Conservation (phyloP, 2,797 vertebrate species). For the Falco novaeseelandiae region DNA sequence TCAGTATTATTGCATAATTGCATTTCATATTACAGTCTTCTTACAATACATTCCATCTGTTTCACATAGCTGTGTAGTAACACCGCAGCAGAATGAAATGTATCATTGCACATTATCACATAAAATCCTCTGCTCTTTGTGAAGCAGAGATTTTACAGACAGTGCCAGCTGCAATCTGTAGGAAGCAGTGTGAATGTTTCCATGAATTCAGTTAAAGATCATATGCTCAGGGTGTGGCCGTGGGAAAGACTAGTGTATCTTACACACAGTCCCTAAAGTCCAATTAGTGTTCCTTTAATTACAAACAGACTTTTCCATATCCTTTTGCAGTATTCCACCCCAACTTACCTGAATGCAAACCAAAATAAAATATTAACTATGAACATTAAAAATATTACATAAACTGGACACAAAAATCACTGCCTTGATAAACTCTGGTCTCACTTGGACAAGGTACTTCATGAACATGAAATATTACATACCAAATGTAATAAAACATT, state of each 20-base stretch:
- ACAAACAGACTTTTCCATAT: slow-evolving; percentile 61
- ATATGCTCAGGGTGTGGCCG: slow-evolving; percentile 56
- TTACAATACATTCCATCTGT: background rate
- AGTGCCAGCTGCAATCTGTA: slow-evolving; percentile 51
- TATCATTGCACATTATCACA: background rate
- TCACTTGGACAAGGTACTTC: background rate
- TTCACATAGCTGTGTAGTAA: background rate
- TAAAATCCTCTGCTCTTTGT: background rate
- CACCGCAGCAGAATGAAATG: background rate
- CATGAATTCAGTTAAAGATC: slow-evolving; percentile 57
- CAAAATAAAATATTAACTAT: slow-evolving; percentile 11
- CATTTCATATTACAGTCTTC: background rate
- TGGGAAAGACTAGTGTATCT: slow-evolving; percentile 59
- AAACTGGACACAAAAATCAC: background rate
- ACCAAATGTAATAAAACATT: background rate
- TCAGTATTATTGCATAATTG: accelerated
- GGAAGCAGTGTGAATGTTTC: slow-evolving; percentile 37
- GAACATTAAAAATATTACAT: background rate
- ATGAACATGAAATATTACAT: background rate
- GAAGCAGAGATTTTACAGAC: background rate
- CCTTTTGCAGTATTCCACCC: slow-evolving; percentile 39
- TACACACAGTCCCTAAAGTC: slow-evolving; percentile 41
- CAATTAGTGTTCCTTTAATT: slow-evolving; percentile 63
- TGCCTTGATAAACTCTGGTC: background rate
- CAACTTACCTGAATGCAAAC: slow-evolving; percentile 45